These are phyloP conservation scores for Cryptus armator DNA, from an alignment of 2,888 invertebrate genomes.

Conservation along the genomic window DNA sequence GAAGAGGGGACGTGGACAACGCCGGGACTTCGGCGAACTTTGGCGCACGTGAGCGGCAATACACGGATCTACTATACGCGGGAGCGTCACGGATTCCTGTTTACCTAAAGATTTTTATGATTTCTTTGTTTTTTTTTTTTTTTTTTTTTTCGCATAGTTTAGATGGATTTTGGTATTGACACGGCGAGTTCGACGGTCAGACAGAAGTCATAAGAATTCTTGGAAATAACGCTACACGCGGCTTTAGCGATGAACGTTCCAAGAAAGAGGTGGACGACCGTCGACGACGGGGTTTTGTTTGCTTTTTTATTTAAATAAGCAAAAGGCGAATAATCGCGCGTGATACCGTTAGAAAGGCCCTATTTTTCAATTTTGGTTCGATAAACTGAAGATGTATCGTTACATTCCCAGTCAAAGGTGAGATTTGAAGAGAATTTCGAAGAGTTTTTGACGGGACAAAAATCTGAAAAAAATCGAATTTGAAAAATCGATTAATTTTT, in stretches of 20 bases:
- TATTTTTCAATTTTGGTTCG: too few relatives aligned
- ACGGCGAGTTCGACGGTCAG: background rate
- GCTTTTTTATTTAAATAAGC: background rate
- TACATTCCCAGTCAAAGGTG: too few relatives aligned
- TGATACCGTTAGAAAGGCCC: too few relatives aligned
- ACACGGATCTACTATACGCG: background rate
- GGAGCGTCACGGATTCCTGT: background rate
- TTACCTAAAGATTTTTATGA: background rate
- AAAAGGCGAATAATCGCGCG: background rate
- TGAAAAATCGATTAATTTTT: too few relatives aligned
- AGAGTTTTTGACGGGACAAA: too few relatives aligned
- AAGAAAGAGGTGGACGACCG: conserved; percentile 1
- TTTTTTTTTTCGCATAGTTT: background rate
- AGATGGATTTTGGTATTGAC: background rate
- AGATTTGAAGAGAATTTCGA: too few relatives aligned
- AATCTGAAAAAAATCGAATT: too few relatives aligned
- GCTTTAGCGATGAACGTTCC: background rate
- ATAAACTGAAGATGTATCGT: too few relatives aligned
- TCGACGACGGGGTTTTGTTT: background rate
- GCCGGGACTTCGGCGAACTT: conserved; percentile 42
- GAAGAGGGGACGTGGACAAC: background rate
- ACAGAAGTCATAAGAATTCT: background rate
- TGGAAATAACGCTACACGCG: background rate
- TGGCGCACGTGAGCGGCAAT: conserved; percentile 16
- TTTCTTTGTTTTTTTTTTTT: background rate